These are phyloP conservation scores for Spatula clypeata DNA, from an alignment of 2,797 vertebrate genomes.

Conservation along the genomic window DNA sequence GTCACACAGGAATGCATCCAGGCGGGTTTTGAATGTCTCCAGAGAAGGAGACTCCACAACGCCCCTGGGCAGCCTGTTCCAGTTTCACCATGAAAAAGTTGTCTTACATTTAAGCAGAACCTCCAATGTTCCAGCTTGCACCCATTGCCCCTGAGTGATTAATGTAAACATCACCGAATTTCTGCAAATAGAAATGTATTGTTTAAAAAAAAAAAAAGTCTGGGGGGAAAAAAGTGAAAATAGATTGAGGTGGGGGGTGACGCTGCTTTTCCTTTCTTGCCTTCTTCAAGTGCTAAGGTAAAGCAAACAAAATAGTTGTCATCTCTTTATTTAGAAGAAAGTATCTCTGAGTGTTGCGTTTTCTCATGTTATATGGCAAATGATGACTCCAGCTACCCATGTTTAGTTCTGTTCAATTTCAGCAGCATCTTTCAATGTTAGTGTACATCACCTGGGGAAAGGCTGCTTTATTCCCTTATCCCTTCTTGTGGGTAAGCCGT, in stretches of 20 bases:
- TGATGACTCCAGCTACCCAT: neutral
- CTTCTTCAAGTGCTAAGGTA: neutral
- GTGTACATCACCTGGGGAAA: neutral
- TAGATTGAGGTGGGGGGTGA: fast-evolving
- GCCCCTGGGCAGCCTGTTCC: no score
- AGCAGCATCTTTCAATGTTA: neutral
- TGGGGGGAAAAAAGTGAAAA: neutral
- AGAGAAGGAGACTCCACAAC: no score
- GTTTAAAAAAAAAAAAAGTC: neutral
- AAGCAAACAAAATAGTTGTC: no score
- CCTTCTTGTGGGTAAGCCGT: neutral
- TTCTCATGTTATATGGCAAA: neutral
- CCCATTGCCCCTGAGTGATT: neutral
- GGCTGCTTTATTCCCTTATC: neutral
- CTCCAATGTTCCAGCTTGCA: no score
- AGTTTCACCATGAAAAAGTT: no score
- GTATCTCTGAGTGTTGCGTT: neutral
- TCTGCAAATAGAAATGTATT: neutral
- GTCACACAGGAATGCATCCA: no score
- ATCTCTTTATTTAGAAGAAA: neutral
- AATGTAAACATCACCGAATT: neutral
- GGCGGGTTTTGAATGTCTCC: no score
- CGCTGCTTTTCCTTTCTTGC: neutral
- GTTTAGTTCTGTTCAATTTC: neutral
- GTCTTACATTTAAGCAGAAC: no score